Percentiles rank a stretch among this genome's conserved stretches.
These are phyloP conservation scores for Protobothrops flavoviridis DNA, from an alignment of 2,113 vertebrate species.

Conservation along the genomic window DNA sequence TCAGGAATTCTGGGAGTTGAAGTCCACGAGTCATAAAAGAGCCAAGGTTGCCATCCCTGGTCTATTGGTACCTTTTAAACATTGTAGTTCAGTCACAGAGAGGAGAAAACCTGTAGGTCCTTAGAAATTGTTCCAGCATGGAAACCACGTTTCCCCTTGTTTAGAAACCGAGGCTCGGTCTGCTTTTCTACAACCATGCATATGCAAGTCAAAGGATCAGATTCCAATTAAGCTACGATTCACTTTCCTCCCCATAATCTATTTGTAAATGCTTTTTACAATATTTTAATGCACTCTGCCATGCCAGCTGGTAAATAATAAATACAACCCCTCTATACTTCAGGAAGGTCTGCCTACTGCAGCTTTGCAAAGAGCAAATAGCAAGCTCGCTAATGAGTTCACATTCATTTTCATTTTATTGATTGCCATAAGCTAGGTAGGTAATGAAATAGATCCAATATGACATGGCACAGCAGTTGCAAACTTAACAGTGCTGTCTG, in stretches of 20 bases:
- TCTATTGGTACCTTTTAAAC: conserved; percentile 65
- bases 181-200: conserved; percentile 16
- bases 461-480: conserved; percentile 30
- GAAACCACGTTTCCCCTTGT: conserved; percentile 58
- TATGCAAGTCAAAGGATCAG: conserved; percentile 55
- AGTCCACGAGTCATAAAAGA: too few relatives aligned
- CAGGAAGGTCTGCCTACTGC: conserved; percentile 24
- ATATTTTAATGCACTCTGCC: conserved; percentile 40
- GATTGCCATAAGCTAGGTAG: conserved; percentile 40
- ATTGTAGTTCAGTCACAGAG: conserved; percentile 60
- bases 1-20: too few relatives aligned
- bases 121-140: conserved; percentile 51
- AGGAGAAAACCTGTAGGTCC: conserved; percentile 45
- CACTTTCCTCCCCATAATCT: conserved; percentile 46
- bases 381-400: conserved; percentile 20
- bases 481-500: conserved; percentile 12
- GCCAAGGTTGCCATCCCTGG: neutral
- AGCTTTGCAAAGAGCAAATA: conserved; percentile 37
- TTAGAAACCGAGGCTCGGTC: conserved; percentile 38
- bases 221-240: conserved; percentile 65
- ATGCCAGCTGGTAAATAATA: conserved; percentile 59
- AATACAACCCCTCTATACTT: conserved; percentile 42
- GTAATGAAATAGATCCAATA: conserved; percentile 39
- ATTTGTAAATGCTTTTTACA: conserved; percentile 48
- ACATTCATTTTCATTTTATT: conserved; percentile 45